Conservation (phyloP, 2,113 vertebrate species). For the Gila orcuttii region DNA sequence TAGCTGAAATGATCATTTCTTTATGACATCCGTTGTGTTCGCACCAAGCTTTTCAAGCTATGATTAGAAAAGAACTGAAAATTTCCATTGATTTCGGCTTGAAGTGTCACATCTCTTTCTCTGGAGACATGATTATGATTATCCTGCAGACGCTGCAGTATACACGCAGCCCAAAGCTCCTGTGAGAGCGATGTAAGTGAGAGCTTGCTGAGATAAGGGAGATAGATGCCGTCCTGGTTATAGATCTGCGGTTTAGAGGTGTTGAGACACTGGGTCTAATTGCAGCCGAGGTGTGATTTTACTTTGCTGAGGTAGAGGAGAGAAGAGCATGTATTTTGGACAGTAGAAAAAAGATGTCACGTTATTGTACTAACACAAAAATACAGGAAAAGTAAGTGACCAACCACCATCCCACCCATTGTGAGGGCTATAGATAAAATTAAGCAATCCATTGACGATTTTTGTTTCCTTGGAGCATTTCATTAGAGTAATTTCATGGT, state of each 20-base stretch:
- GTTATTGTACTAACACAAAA: not conserved
- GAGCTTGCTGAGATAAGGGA: conserved; percentile 30
- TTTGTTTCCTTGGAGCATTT: too few species aligned
- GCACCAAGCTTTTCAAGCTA: not conserved
- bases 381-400: not conserved
- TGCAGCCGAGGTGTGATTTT: not conserved
- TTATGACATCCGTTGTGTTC: not conserved
- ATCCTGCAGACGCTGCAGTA: conserved; percentile 22
- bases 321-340: not conserved
- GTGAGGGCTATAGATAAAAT: too few species aligned
- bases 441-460: too few species aligned
- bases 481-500: too few species aligned
- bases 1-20: not conserved
- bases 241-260: conserved; percentile 36
- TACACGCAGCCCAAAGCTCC: conserved; percentile 2
- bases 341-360: not conserved
- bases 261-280: conserved; percentile 39
- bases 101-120: conserved; percentile 16
- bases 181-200: conserved; percentile 25
- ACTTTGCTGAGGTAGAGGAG: conserved; percentile 1
- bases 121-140: conserved; percentile 17
- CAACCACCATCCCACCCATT: too few species aligned
- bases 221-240: conserved; percentile 6
- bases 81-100: not conserved
- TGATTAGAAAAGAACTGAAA: not conserved